Conservation (phyloP, 37 sponge, comb jelly and placozoan species). For the Bolinopsis microptera region DNA sequence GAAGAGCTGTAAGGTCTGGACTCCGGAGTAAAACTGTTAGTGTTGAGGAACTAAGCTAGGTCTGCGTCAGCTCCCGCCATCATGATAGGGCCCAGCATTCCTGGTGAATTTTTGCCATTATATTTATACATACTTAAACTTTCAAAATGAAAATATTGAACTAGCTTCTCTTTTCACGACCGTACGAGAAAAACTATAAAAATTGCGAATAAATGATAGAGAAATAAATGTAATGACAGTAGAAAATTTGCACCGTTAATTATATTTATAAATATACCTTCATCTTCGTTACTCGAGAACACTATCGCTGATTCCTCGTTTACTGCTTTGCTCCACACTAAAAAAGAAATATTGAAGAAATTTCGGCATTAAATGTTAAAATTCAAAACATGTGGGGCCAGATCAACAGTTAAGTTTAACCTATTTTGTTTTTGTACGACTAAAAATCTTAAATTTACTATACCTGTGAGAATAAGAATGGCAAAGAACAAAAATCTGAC, state of each 20-base stretch:
- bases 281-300: neutral
- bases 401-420: too few species aligned
- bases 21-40: too few species aligned
- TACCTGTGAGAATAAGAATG: neutral
- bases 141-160: too few species aligned
- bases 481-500: neutral
- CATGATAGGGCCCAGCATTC: slow-evolving; percentile 26
- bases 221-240: neutral
- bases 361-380: neutral
- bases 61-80: neutral
- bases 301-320: neutral
- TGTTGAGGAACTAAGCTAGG: neutral
- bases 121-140: neutral
- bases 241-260: neutral
- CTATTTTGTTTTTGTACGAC: too few species aligned
- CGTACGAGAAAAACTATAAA: neutral
- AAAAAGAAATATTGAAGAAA: neutral
- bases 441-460: neutral
- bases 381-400: neutral
- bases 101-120: neutral
- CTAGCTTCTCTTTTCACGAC: too few species aligned
- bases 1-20: too few species aligned
- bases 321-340: neutral
- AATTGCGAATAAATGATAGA: too few species aligned
- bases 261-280: neutral